Base-by-base conservation (phyloP, 2,888 invertebrate species). In the Coenonympha arcania region DNA sequence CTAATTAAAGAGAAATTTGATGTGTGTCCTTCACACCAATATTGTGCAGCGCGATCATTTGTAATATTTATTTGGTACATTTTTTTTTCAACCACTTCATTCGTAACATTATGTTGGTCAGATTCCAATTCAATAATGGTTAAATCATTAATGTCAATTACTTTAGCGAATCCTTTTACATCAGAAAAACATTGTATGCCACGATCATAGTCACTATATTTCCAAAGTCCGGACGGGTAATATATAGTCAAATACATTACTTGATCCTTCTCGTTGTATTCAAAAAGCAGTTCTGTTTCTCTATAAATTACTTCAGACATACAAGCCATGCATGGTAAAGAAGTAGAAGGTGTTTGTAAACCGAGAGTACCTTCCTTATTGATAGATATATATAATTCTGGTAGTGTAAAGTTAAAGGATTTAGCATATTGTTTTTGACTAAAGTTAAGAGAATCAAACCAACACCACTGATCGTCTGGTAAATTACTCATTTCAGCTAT, bases 21-120 rank as follows among this genome's bases (percentile, higher is more conserved):
- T 3, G 87, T 80, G 58, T 89, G 88, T 0, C 88, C 89, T 70
- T 89, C 88, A 65, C 91, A 91, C 90, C 90, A 91, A 65, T 91
- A 91, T 56, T 89, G 82, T 1, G 90, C 90, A 0, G 89, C 85
- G 51, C 84, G 79, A 33, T 88, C 76, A 2, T 76, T 81, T 33
- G 88, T 73, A 1, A 89, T 66, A 56, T 87, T 76, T 2, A 91
- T 62, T 47, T 80, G 69, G 55, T 88, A 90, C 3, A 89, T 79
- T 11, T 69, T 58, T 71, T 85, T 86, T 62, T 76, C 78, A 42
- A 36, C 50, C 13, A 47, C 53, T 40, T 58, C 49, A 6, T 45
- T 48, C 16, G 50, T 42, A 31, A 53, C 50, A 9, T 50, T 42
- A 22, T 31, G 34, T 34, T 43, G 24, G 11, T 51, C 49, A 11